phyloP scores from a whole-genome alignment of 1,140 invertebrate genomes.

The Macrotrachela quadricornifera region DNA sequence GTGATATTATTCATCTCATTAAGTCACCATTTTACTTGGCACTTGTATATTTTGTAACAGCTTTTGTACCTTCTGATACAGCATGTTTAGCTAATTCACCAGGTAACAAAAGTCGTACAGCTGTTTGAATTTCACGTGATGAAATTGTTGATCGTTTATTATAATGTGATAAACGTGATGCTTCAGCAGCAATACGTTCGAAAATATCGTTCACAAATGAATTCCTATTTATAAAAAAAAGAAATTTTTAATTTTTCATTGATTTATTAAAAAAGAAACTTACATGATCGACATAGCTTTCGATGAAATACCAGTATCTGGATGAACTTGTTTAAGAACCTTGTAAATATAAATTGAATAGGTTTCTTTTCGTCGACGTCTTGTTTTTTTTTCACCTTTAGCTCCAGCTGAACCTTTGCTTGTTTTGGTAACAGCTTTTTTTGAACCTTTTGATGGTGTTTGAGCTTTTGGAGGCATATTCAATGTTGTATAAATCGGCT shows the following conservation, averaged over 20 bases:
- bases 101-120: constrained; percentile 38
- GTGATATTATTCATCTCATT: too few species aligned
- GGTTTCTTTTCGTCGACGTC: constrained; percentile 37
- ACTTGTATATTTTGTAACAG: constrained; percentile 37
- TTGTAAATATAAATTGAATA: constrained; percentile 49
- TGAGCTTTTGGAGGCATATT: neutral
- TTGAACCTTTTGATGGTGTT: neutral
- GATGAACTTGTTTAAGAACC: constrained; percentile 47
- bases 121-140: constrained; percentile 39
- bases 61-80: constrained; percentile 38
- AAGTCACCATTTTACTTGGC: constrained; percentile 26
- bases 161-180: constrained; percentile 22
- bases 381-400: constrained; percentile 11
- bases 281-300: constrained; percentile 24
- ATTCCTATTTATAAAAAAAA: constrained; percentile 12
- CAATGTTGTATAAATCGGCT: neutral
- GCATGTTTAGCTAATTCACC: constrained; percentile 42
- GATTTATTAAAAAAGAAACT: too few species aligned
- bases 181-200: constrained; percentile 26
- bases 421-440: neutral
- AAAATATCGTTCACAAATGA: constrained; percentile 30
- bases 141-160: constrained; percentile 32
- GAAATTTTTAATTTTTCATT: too few species aligned
- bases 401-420: neutral
- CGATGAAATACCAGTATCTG: constrained; percentile 41